These are phyloP conservation scores for Chironomus tentans DNA, from an alignment of 2,888 invertebrate species.

Conservation along the genomic window DNA sequence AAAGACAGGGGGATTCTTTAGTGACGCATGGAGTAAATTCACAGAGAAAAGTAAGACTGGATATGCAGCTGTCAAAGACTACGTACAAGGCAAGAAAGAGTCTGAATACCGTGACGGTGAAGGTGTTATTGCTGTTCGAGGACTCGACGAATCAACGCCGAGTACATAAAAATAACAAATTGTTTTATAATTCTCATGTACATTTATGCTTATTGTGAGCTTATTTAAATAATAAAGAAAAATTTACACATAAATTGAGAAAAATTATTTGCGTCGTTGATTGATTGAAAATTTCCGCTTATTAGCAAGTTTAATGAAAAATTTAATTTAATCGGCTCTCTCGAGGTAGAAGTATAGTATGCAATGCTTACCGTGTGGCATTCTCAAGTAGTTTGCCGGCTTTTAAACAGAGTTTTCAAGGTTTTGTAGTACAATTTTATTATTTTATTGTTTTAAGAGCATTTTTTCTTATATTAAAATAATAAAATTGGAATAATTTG, in stretches of 20 bases:
- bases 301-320: neutral
- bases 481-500: too few relatives aligned
- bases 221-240: neutral
- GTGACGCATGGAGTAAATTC: neutral
- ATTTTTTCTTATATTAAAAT: too few relatives aligned
- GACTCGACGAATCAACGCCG: neutral
- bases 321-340: neutral
- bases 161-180: neutral
- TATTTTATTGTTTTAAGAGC: too few relatives aligned
- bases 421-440: too few relatives aligned
- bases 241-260: neutral
- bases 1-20: neutral
- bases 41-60: neutral
- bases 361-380: too few relatives aligned
- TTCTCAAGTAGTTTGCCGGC: too few relatives aligned
- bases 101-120: neutral
- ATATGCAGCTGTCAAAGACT: neutral
- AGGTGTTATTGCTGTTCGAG: neutral
- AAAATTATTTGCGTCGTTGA: neutral
- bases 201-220: neutral
- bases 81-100: neutral
- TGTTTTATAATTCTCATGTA: neutral
- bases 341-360: neutral
- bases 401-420: too few relatives aligned
- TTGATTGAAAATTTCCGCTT: neutral